phyloP scores from a whole-genome alignment of 2,888 invertebrate species.

The Ophion obscuratus region DNA sequence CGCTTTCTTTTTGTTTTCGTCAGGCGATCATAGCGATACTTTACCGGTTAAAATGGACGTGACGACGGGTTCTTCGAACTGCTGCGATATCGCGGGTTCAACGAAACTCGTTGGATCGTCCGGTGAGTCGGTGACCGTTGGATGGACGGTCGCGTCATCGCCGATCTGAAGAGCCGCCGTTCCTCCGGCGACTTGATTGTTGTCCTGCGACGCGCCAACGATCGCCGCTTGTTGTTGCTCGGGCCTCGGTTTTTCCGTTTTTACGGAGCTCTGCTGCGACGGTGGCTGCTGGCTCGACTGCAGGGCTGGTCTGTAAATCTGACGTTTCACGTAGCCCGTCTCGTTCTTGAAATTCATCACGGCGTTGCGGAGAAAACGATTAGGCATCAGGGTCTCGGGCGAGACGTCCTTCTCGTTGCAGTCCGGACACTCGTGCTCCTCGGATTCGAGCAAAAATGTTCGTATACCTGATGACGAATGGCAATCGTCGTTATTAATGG shows the following conservation, averaged over 20 bases:
- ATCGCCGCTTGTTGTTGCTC: slow-evolving; percentile 38
- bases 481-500: background rate
- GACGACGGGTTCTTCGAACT: slow-evolving; percentile 45
- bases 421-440: slow-evolving; percentile 97
- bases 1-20: background rate
- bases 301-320: slow-evolving; percentile 75
- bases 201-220: slow-evolving; percentile 30
- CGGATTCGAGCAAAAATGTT: slow-evolving; percentile 94
- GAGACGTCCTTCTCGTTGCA: slow-evolving; percentile 97
- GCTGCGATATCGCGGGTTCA: slow-evolving; percentile 22
- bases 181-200: slow-evolving; percentile 6
- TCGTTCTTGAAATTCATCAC: slow-evolving; percentile 96
- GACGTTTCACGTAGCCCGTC: slow-evolving; percentile 92
- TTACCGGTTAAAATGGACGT: slow-evolving; percentile 54
- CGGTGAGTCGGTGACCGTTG: background rate
- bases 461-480: slow-evolving; percentile 89
- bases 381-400: slow-evolving; percentile 96
- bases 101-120: slow-evolving; percentile 22
- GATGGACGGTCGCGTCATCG: background rate
- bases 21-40: slow-evolving; percentile 3
- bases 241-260: slow-evolving; percentile 61
- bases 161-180: background rate
- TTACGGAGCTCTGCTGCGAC: slow-evolving; percentile 18
- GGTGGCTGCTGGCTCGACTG: slow-evolving; percentile 44
- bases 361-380: slow-evolving; percentile 94